Evolutionary conservation across 1,140 invertebrate species (phyloP).

Genomic region (Holotrichia oblita): DNA sequence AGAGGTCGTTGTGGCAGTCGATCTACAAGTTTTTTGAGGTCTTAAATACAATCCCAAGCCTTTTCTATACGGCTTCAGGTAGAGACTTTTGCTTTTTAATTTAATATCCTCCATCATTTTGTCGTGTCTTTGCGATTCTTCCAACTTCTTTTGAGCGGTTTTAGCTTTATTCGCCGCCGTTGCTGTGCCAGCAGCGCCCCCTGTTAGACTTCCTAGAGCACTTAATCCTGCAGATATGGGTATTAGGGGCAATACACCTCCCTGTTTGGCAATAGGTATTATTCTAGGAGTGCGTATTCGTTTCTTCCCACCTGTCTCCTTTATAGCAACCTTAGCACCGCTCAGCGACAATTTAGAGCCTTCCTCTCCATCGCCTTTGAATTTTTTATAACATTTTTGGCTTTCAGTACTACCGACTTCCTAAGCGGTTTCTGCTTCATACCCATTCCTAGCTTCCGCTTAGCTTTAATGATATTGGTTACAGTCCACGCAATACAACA

Average conservation of each 20-base stretch:
- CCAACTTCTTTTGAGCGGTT: constrained; percentile 43
- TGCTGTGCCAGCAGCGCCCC: constrained; percentile 53
- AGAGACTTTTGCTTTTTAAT: constrained; percentile 31
- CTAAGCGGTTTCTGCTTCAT: not conserved
- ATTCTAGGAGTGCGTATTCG: constrained; percentile 51
- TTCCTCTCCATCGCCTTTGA: not conserved
- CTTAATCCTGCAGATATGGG: constrained; percentile 58
- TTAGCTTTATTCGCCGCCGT: constrained; percentile 46
- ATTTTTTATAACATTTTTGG: not conserved
- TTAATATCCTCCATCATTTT: constrained; percentile 49
- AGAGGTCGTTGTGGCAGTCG: constrained; percentile 52
- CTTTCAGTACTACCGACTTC: not conserved
- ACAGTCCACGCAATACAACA: constrained; percentile 54
- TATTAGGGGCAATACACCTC: constrained; percentile 54
- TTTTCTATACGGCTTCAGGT: constrained; percentile 31
- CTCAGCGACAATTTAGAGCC: not conserved
- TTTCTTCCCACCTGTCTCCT: constrained; percentile 42
- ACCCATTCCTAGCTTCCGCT: constrained; percentile 56
- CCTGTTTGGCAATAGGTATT: constrained; percentile 57
- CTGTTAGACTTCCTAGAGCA: constrained; percentile 54
- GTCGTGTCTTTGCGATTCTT: constrained; percentile 55
- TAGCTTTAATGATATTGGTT: constrained; percentile 56
- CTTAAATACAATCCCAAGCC: constrained; percentile 47
- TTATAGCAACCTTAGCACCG: constrained; percentile 34
- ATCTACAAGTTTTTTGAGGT: constrained; percentile 45